Evolutionary conservation across 2,113 vertebrate genomes (phyloP).

Genomic region (Carassius carassius): DNA sequence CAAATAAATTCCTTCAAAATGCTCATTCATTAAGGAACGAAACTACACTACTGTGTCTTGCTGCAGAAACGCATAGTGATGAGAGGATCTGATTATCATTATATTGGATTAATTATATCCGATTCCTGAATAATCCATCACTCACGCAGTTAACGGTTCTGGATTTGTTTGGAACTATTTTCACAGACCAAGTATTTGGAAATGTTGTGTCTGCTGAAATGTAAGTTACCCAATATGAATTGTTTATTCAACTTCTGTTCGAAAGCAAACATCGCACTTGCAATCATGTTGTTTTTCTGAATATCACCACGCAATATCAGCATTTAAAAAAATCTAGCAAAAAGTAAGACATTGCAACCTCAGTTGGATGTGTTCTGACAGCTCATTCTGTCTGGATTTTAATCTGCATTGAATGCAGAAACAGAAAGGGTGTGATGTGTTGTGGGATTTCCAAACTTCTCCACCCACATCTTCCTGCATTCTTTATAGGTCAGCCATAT

Average conservation of each 20-base stretch:
- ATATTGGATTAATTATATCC: too few species aligned
- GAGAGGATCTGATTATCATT: too few species aligned
- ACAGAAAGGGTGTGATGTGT: constrained; percentile 61
- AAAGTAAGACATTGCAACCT: constrained; percentile 20
- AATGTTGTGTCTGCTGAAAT: background rate
- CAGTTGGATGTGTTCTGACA: constrained; percentile 64
- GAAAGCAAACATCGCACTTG: background rate
- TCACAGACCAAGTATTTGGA: background rate
- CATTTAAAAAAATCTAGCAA: background rate
- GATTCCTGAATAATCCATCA: background rate
- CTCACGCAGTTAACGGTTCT: background rate
- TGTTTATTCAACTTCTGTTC: background rate
- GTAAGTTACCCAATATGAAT: background rate
- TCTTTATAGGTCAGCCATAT: constrained; percentile 19
- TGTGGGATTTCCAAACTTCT: constrained; percentile 1
- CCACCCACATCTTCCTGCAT: constrained; percentile 31
- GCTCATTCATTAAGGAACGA: too few species aligned
- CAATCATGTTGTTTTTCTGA: background rate
- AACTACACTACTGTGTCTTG: too few species aligned
- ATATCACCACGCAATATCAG: background rate
- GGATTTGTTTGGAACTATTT: background rate
- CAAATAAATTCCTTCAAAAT: too few species aligned
- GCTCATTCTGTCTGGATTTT: constrained; percentile 61
- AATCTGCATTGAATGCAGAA: constrained; percentile 60
- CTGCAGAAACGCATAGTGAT: too few species aligned